Base-by-base conservation (phyloP, 2,888 invertebrate species). In the Cantharis rufa region DNA sequence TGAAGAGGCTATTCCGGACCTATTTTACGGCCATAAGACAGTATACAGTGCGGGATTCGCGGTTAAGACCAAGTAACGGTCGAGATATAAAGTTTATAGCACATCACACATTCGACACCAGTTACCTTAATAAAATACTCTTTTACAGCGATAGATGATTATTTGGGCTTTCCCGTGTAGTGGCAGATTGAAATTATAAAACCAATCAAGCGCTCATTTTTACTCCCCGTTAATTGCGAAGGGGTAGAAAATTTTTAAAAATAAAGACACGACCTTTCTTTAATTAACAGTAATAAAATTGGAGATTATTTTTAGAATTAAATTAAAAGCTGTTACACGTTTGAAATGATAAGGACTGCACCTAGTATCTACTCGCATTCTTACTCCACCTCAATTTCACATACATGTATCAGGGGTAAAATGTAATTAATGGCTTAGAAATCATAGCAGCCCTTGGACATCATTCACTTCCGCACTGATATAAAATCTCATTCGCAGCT, bases 21-120 rank as follows among this genome's bases (percentile, higher is more conserved):
- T 85, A 85, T 86, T 86, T 86, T 84, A 85, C 85, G 84, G 85
- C 85, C 83, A 82, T 87, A 87, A 86, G 86, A 85, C 82, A 82
- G 81, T 84, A 86, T 84, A 86, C 85, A 83, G 84, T 83, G 83
- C 85, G 84, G 86, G 87, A 87, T 86, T 87, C 87, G 86, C 86
- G 87, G 86, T 86, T 85, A 87, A 86, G 85, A 86, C 85, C 86
- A 82, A 85, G 84, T 86, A 86, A 87, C 86, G 86, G 85, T 86
- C 83, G 82, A 84, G 86, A 85, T 86, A 87, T 88, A 88, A 87
- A 88, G 82, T 88, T 88, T 88, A 88, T 87, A 85, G 87, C 86
- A 84, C 86, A 87, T 87, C 86, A 86, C 87, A 86, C 87, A 87
- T 87, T 87, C 88, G 87, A 87, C 88, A 87, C 86, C 87, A 86